Evolutionary conservation across 2,888 invertebrate genomes (phyloP), one percentile per base, ranked within the genome.

Genomic region (Acanthosepion esculentum): DNA sequence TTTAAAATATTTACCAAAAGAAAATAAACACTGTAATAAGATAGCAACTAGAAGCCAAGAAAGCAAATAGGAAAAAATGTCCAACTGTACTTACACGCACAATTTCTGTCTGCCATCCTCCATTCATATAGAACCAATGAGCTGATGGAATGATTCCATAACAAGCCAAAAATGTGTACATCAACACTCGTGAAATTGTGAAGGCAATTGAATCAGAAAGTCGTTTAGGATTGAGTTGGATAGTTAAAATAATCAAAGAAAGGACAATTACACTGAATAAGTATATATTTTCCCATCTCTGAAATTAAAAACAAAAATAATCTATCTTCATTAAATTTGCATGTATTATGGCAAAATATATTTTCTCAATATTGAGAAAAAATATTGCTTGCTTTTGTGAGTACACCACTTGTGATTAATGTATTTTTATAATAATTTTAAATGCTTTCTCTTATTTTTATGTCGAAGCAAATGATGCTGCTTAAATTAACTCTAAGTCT

Each of bases 61-160:
- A 10, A 48, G n/a, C 15, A 41, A 41, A 41, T 41, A 41, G 41
- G 41, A 41, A 41, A 41, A 41, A 41, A 41, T 41, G 41, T 3
- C 41, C 1, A 50, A 50, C 50, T 50, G 50, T 12, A 94, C 98
- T 97, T 96, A 99, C 99, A 98, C 98, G 98, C 91, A 99, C 99
- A 98, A 99, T 98, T 94, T 98, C 98, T 97, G 98, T 98, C 94
- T 98, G 98, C 97, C 98, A 98, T 20, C 99, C 99, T 41, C 99
- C 99, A 98, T 99, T 98, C 78, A 98, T 98, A 96, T 98, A 98
- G 0, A 98, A 98, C 99, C 99, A 99, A 97, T 99, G 99, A 94
- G 98, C 97, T 5, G 99, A 98, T 4, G 99, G 99, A 95, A 99
- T 98, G 10, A 99, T 98, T 1, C 99, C 99, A 97, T 97, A 97